These are phyloP conservation scores for Columba janthina DNA, from an alignment of 2,113 vertebrate genomes.

Conservation along the genomic window DNA sequence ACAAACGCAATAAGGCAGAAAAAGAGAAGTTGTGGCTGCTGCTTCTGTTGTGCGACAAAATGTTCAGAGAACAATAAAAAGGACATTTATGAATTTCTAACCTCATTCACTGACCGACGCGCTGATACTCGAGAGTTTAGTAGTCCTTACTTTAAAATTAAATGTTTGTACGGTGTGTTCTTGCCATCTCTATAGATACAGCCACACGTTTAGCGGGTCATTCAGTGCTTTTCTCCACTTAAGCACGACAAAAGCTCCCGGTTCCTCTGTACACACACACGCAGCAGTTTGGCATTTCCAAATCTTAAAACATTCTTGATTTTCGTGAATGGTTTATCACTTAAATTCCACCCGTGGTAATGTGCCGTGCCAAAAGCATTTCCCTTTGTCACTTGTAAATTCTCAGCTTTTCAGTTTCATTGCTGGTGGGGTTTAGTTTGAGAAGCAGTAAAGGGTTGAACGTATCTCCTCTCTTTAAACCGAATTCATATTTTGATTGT, in stretches of 20 bases:
- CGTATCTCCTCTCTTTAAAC: not conserved
- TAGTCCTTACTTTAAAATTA: not conserved
- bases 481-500: not conserved
- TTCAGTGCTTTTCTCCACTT: not conserved
- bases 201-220: not conserved
- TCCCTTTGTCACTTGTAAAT: not conserved
- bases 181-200: too few species aligned
- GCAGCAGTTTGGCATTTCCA: not conserved
- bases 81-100: not conserved
- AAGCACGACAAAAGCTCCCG: not conserved
- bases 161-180: not conserved
- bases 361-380: not conserved
- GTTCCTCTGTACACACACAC: rapidly evolving
- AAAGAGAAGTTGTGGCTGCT: not conserved
- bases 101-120: not conserved
- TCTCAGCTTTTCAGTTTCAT: not conserved
- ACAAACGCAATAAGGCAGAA: not conserved
- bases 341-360: not conserved
- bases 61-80: not conserved
- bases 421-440: not conserved
- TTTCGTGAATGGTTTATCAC: rapidly evolving
- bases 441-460: not conserved
- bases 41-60: not conserved
- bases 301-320: not conserved
- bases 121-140: not conserved